Base-by-base conservation (phyloP, 2,113 vertebrate species). In the Leuciscus idus region DNA sequence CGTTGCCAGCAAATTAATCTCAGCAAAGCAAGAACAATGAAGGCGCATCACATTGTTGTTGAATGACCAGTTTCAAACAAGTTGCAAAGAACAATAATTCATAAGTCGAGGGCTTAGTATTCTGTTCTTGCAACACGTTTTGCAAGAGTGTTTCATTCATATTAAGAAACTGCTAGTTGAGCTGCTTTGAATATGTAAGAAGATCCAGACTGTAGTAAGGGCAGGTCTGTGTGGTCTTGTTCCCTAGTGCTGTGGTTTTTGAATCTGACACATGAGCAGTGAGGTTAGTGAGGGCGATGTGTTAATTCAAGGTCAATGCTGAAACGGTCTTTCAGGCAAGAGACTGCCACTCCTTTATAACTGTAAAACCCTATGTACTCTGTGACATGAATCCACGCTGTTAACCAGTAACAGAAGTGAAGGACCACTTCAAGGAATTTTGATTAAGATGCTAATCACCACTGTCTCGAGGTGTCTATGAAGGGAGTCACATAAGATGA, bases 331-430 rank as follows among this genome's bases (percentile, higher is more conserved):
- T 61, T 23, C 50, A 57, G 75, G 23, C 75, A n/a, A 23, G 75
- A 23, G 17, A 6, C 12, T 3, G 57, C n/a, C 59, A 64, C 79
- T 48, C 79, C 79, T 81, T 64, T 17, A 48, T 17, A 81, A 48
- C 5, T 75, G 17, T 48, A 39, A 28, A 46, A 55, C 12, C 12
- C 12, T 43, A 17, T 80, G 33, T 62, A 26, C 57, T 62, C 12
- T 0, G 15, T 64, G 79, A 46, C 79, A 30, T 66, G 57, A 46
- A 28, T 66, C 17, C n/a, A 66, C 0, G 0, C 9, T 30, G 59
- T 81, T 81, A 81, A 81, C 61, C 61, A 81, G 43, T 81, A 64
- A 81, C 39, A 48, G 17, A 64, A 46, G 33, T 64, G n/a, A n/a
- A 81, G 4, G 59, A 64, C 59, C n/a, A 46, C 59, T 64, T 46